Evolutionary conservation across 1,140 invertebrate species (phyloP), one percentile per base, ranked within the genome.

Genomic region (Ceratosolen fusciceps): DNA sequence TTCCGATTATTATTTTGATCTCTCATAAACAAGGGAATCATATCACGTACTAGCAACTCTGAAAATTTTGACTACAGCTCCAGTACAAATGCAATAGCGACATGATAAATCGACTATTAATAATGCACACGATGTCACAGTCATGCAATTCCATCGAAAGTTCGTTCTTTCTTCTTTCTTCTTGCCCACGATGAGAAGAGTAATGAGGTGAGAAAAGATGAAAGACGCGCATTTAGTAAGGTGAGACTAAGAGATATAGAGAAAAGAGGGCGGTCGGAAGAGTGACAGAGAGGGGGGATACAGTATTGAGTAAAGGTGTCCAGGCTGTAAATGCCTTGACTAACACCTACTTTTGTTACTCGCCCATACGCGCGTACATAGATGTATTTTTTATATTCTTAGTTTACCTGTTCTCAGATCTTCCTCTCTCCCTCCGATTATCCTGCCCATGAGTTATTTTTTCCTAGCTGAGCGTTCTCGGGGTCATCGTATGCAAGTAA

Each of bases 301-400:
- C 0, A 34, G n/a, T n/a, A n/a, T n/a, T n/a, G n/a, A n/a, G n/a
- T n/a, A n/a, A n/a, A n/a, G n/a, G n/a, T n/a, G n/a, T n/a, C n/a
- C n/a, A n/a, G n/a, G n/a, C n/a, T 19, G 14, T 31, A 34, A 34
- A 75, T 49, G 26, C 74, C 75, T 60, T 79, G 74, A 79, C 81
- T 71, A 83, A 82, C 84, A 84, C 84, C 84, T 84, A 83, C 80
- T 81, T 65, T 71, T 60, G 60, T 54, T 52, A 65, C 60, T 7
- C 24, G 39, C 60, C 16, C 70, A 21, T 14, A 16, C 56, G 37
- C 37, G n/a, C 29, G 19, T 14, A 19, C 21, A 7, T 26, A 58
- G 0, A 19, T 12, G 21, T 43, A 39, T 34, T 49, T 65, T 65
- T 26, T 74, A 16, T 3, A 39, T 43, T 74, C 12, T 60, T 14